Conservation (phyloP, 2,113 vertebrate species). For the Paradisaea rubra region DNA sequence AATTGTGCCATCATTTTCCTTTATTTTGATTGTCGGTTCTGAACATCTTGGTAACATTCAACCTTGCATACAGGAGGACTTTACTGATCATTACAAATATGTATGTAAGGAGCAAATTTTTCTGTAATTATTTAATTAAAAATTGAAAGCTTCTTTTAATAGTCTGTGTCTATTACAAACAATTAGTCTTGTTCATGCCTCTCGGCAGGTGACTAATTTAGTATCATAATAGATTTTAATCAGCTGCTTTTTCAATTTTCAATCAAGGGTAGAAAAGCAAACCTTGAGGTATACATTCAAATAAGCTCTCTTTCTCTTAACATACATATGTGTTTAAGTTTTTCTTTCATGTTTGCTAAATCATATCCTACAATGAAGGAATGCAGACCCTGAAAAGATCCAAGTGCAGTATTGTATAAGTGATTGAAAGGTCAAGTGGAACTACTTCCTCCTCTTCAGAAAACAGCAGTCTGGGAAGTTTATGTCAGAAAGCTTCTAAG, state of each 20-base stretch:
- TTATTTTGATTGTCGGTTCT: neutral
- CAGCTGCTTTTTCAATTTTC: neutral
- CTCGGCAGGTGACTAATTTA: neutral
- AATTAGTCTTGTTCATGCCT: neutral
- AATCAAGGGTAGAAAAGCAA: neutral
- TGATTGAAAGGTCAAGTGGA: neutral
- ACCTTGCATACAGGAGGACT: neutral
- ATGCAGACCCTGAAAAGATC: neutral
- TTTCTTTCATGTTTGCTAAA: neutral
- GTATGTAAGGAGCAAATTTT: neutral
- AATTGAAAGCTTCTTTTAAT: neutral
- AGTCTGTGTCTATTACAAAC: neutral
- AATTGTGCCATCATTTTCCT: rapidly evolving
- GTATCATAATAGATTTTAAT: neutral
- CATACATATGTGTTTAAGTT: neutral
- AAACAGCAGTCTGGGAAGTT: neutral
- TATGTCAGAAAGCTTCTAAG: neutral
- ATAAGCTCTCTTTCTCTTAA: neutral
- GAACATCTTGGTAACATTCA: neutral
- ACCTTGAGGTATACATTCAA: neutral
- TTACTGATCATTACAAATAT: neutral
- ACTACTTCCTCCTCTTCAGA: neutral
- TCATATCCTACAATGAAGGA: neutral
- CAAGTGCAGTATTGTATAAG: neutral
- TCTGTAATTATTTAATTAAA: neutral